A percentile compares a stretch with the other conserved stretches of the same genome.
Conservation (phyloP, 2,797 vertebrate genomes). For the Cygnus olor region DNA sequence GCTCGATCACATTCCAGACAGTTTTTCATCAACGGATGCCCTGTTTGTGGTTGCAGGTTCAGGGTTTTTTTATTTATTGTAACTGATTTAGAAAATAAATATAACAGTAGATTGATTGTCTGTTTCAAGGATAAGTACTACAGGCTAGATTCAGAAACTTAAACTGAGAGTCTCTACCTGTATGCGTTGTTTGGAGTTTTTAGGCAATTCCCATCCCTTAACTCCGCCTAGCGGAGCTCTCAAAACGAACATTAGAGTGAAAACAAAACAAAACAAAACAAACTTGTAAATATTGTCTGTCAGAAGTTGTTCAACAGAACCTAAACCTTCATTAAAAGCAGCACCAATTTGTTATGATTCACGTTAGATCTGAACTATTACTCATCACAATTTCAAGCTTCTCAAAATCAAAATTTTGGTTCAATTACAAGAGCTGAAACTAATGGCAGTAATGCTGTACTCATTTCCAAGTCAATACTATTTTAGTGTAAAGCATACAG, state of each 20-base stretch:
- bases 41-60: neutral
- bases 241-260: neutral
- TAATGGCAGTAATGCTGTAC: neutral
- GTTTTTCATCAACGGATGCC: neutral
- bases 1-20: neutral
- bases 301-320: neutral
- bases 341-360: neutral
- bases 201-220: neutral
- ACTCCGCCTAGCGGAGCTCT: neutral
- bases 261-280: neutral
- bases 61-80: neutral
- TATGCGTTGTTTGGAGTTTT: neutral
- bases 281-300: neutral
- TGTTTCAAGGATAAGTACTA: neutral
- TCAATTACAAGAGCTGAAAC: neutral
- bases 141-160: neutral
- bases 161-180: neutral
- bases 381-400: neutral
- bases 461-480: neutral
- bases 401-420: neutral
- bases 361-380: neutral
- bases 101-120: neutral
- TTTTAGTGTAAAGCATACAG: neutral
- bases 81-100: neutral
- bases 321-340: neutral